phyloP scores from a whole-genome alignment of 2,113 vertebrate species.

The Heliornis fulica region DNA sequence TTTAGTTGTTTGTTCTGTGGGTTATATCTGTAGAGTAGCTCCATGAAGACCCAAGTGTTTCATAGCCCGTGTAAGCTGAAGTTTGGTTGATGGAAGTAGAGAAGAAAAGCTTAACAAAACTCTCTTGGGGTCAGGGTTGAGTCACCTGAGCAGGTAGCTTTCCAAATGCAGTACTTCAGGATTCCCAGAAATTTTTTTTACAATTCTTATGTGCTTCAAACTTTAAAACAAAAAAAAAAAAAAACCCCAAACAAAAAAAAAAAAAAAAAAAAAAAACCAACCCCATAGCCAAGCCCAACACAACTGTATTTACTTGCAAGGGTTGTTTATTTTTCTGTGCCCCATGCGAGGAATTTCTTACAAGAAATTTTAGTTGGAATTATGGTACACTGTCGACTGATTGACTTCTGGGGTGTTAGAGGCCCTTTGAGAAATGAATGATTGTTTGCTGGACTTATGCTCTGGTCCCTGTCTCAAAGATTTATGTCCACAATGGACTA shows the following conservation, averaged over 20 bases:
- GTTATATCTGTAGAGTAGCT: background rate
- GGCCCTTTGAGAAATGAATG: background rate
- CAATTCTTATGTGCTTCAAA: background rate
- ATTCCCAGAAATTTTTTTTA: background rate
- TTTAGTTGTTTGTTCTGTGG: constrained; percentile 1
- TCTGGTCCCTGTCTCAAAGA: background rate
- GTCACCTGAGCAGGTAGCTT: background rate
- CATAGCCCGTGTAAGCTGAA: background rate
- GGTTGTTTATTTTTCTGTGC: background rate
- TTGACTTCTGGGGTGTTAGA: background rate
- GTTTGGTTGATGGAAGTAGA: background rate
- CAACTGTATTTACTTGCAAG: background rate
- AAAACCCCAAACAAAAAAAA: background rate
- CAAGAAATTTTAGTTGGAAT: background rate
- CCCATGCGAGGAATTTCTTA: background rate
- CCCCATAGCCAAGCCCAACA: background rate
- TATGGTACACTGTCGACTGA: background rate
- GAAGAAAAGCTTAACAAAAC: background rate
- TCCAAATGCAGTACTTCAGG: background rate
- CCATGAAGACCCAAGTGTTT: background rate
- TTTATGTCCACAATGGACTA: background rate
- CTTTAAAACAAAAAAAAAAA: background rate
- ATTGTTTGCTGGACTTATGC: background rate
- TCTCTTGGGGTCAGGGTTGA: background rate
- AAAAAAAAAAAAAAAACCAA: too few species aligned